Evolutionary conservation across 1,140 invertebrate genomes (phyloP).

Genomic region (Nebria ingens): DNA sequence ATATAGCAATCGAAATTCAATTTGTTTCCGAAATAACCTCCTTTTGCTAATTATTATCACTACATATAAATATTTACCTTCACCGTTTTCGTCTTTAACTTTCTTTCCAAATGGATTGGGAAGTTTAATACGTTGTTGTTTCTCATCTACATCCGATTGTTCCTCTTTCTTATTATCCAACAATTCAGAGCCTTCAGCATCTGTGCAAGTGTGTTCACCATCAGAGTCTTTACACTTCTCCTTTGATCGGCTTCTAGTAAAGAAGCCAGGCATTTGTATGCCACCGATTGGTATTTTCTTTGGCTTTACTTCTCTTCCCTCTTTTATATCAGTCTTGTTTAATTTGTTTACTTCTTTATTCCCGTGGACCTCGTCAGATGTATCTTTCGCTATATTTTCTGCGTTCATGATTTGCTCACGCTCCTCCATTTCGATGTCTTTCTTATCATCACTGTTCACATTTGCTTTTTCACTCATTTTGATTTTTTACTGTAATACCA

Average conservation of each 20-base stretch:
- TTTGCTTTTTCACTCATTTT: conserved; percentile 14
- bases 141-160: conserved; percentile 25
- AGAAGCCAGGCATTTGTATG: conserved; percentile 71
- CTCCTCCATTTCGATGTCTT: conserved; percentile 61
- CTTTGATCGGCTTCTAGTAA: conserved; percentile 64
- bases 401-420: conserved; percentile 58
- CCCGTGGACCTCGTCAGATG: conserved; percentile 35
- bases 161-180: conserved; percentile 26
- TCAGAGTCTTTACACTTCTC: conserved; percentile 47
- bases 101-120: conserved; percentile 35
- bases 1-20: conserved; percentile 1
- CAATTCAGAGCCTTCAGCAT: conserved; percentile 27
- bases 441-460: conserved; percentile 53
- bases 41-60: neutral
- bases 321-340: conserved; percentile 46
- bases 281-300: conserved; percentile 73
- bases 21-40: neutral
- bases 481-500: neutral
- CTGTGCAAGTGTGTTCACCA: conserved; percentile 10
- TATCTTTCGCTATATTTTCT: conserved; percentile 41
- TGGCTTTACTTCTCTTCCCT: conserved; percentile 58
- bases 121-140: conserved; percentile 28
- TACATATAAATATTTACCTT: neutral
- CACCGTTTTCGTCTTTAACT: conserved; percentile 5
- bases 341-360: conserved; percentile 43